Evolutionary conservation across 2,797 vertebrate genomes (phyloP).

Genomic region (Astyanax mexicanus): DNA sequence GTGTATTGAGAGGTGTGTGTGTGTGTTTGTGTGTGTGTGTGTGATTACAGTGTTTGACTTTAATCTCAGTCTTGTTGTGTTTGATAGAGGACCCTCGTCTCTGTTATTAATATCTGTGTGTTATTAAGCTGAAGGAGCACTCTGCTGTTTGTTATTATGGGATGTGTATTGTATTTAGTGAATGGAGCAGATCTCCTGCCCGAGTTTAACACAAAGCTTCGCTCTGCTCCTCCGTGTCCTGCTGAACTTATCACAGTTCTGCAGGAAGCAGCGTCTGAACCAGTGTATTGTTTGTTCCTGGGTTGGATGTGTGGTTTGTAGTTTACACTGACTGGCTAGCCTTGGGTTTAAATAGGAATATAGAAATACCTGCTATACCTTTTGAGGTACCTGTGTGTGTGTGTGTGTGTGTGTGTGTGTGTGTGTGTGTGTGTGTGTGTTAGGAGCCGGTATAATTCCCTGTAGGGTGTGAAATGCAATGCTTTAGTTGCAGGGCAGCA

Average conservation of each 20-base stretch:
- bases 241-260: background rate
- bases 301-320: background rate
- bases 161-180: background rate
- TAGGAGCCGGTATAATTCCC: background rate
- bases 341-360: background rate
- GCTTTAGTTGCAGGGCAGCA: background rate
- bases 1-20: background rate
- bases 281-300: background rate
- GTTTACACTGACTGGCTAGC: background rate
- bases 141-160: background rate
- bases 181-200: background rate
- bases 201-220: constrained; percentile 2
- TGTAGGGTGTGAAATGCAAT: background rate
- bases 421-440: background rate
- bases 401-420: background rate
- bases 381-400: background rate
- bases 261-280: background rate
- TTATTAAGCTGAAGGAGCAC: background rate
- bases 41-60: background rate
- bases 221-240: background rate
- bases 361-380: background rate
- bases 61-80: background rate
- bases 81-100: background rate
- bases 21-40: background rate
- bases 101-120: background rate